These are phyloP conservation scores for Hippocampus comes DNA, from an alignment of 2,113 vertebrate species.

Conservation along the genomic window DNA sequence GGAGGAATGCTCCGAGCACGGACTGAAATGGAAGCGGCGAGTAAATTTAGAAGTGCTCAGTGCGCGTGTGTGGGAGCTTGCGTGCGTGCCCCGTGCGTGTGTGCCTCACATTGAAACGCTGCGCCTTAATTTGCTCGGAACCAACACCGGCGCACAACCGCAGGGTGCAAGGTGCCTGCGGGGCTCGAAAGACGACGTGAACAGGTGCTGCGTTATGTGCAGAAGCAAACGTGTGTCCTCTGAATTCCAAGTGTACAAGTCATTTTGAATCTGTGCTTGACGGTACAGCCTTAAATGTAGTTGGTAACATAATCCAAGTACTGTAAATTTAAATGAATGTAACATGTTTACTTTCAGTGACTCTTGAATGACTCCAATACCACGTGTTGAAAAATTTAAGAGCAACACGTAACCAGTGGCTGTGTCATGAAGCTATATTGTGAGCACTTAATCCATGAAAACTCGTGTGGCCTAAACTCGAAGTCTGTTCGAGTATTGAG, in stretches of 20 bases:
- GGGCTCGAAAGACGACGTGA: conserved; percentile 27
- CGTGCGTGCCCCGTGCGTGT: background rate
- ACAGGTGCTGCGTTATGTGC: conserved; percentile 62
- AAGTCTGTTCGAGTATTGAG: too few species aligned
- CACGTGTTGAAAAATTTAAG: too few species aligned
- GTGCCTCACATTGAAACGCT: conserved; percentile 18
- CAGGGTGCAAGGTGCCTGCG: background rate
- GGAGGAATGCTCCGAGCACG: conserved; percentile 5
- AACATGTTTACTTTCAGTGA: too few species aligned
- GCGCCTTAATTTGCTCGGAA: conserved; percentile 30
- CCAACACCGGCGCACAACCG: background rate
- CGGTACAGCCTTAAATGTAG: too few species aligned
- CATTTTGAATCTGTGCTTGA: too few species aligned
- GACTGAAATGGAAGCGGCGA: conserved; percentile 64
- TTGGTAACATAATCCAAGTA: too few species aligned
- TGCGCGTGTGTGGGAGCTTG: conserved; percentile 8
- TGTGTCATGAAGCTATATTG: too few species aligned
- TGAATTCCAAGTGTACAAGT: background rate
- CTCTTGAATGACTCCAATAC: too few species aligned
- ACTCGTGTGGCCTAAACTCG: too few species aligned
- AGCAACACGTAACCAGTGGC: too few species aligned
- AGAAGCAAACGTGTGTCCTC: conserved; percentile 9
- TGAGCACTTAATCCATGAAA: too few species aligned
- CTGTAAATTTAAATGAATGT: too few species aligned
- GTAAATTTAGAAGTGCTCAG: conserved; percentile 68